A percentile compares a stretch with the other conserved stretches of the same genome.
Evolutionary conservation across 2,797 vertebrate species (phyloP).

Genomic region (Microctenopoma stevenorrisi): DNA sequence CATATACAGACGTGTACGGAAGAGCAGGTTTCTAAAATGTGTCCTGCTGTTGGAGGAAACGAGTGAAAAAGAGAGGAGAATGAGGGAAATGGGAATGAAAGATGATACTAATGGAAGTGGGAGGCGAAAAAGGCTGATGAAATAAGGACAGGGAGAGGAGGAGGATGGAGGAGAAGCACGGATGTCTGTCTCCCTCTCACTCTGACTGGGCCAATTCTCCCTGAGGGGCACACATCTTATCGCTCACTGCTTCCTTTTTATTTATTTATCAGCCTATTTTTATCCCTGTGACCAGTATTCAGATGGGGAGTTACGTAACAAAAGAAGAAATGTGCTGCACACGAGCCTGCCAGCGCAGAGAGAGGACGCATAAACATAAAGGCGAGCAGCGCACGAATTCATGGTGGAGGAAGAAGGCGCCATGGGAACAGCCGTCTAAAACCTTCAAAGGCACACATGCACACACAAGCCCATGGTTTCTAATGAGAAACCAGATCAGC

Average conservation of each 20-base stretch:
- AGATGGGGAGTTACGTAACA: slow-evolving; percentile 73
- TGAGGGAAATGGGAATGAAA: slow-evolving; percentile 25
- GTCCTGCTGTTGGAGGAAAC: background rate
- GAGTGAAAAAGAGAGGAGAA: slow-evolving; percentile 11
- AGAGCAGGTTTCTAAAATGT: background rate
- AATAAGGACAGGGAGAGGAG: slow-evolving; percentile 26
- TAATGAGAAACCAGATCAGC: slow-evolving; percentile 47
- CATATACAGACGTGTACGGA: background rate
- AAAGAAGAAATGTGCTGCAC: slow-evolving; percentile 61
- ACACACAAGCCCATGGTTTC: background rate
- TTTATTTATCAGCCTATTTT: slow-evolving; percentile 83
- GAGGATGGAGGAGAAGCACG: slow-evolving; percentile 42
- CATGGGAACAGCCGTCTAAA: slow-evolving; percentile 18
- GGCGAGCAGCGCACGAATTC: slow-evolving; percentile 22
- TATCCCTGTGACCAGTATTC: slow-evolving; percentile 75
- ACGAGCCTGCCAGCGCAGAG: slow-evolving; percentile 27
- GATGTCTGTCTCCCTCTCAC: slow-evolving; percentile 58
- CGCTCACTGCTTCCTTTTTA: slow-evolving; percentile 69
- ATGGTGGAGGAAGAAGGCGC: slow-evolving; percentile 14
- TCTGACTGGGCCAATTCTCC: slow-evolving; percentile 68
- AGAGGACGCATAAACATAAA: slow-evolving; percentile 16
- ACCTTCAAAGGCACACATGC: background rate
- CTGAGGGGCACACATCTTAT: slow-evolving; percentile 66
- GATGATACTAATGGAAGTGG: slow-evolving; percentile 43
- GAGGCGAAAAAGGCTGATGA: slow-evolving; percentile 30